Evolutionary conservation across 2,797 vertebrate species (phyloP).

Genomic region (Phoebastria nigripes): DNA sequence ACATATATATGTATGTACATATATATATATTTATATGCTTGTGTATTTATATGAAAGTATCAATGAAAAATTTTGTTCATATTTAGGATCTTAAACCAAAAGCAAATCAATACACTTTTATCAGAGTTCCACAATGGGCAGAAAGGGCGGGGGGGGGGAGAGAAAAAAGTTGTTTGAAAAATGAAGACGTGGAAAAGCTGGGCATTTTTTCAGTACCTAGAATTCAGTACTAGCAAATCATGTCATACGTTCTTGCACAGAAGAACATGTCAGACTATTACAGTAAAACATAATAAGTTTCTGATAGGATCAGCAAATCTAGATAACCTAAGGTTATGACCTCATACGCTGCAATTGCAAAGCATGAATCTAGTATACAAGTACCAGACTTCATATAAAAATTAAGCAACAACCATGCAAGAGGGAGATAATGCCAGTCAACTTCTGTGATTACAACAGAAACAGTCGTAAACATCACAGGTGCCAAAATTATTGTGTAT

Average conservation of each 20-base stretch:
- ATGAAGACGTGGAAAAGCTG: neutral
- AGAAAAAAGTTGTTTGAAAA: neutral
- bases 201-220: neutral
- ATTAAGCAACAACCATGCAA: neutral
- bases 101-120: neutral
- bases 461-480: neutral
- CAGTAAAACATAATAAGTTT: neutral
- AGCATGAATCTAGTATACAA: neutral
- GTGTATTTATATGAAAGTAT: neutral
- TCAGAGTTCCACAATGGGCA: neutral
- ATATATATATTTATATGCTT: neutral
- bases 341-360: neutral
- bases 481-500: neutral
- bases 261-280: neutral
- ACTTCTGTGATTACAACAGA: neutral
- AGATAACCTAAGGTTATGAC: neutral
- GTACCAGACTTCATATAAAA: neutral
- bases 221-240: neutral
- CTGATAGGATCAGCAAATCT: neutral
- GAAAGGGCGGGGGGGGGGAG: too few relatives aligned
- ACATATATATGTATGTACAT: neutral
- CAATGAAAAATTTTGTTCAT: neutral
- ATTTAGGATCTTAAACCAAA: neutral
- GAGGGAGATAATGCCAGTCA: neutral
- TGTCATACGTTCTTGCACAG: neutral